phyloP scores from a whole-genome alignment of 92 coral and sea anemone species.

The Zoanthus sociatus region DNA sequence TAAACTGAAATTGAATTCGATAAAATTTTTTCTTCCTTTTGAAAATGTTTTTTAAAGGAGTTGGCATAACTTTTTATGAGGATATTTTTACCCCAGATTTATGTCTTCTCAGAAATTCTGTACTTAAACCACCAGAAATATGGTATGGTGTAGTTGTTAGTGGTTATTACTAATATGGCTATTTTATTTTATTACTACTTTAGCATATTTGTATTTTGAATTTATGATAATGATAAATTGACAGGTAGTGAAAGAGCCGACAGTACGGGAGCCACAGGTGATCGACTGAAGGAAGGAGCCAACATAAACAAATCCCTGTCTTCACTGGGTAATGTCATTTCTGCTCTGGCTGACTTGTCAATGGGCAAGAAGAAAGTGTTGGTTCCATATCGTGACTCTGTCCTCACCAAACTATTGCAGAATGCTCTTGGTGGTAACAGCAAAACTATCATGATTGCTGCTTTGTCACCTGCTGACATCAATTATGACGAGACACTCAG shows the following conservation, averaged over 20 bases:
- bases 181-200: too few relatives aligned
- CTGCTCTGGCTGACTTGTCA: conserved; percentile 97
- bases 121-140: too few relatives aligned
- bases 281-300: conserved; percentile 97
- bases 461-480: conserved; percentile 98
- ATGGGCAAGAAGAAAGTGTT: conserved; percentile 98
- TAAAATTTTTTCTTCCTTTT: too few relatives aligned
- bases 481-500: conserved; percentile 98
- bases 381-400: conserved; percentile 99
- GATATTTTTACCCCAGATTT: too few relatives aligned
- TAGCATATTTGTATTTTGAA: too few relatives aligned
- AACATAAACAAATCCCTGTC: conserved; percentile 98
- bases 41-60: too few relatives aligned
- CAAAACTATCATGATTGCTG: conserved; percentile 99
- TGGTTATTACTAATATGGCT: too few relatives aligned
- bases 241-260: conserved; percentile 99
- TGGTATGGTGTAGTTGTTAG: too few relatives aligned
- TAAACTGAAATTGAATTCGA: too few relatives aligned
- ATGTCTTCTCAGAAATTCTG: too few relatives aligned
- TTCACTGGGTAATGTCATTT: conserved; percentile 97
- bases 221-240: neutral
- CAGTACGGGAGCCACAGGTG: conserved; percentile 99
- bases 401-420: conserved; percentile 93
- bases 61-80: too few relatives aligned
- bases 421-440: conserved; percentile 99